A percentile compares a stretch with the other conserved stretches of the same genome.
Conservation (phyloP, 53 echinoderm and acorn worm genomes). For the Mesocentrotus franciscanus region DNA sequence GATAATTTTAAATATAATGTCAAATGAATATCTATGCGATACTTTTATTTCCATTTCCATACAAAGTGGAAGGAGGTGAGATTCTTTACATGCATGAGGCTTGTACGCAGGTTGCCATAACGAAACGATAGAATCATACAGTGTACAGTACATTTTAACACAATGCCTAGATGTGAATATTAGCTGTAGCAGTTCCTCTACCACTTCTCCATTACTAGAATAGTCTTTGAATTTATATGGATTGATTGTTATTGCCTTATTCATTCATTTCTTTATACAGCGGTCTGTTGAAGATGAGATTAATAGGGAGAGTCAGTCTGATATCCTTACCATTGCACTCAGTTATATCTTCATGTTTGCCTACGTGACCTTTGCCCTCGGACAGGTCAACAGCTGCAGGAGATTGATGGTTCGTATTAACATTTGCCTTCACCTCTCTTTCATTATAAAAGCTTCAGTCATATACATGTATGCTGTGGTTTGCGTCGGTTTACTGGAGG, state of each 20-base stretch:
- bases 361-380: conserved; percentile 93
- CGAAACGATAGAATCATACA: too few relatives aligned
- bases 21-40: too few relatives aligned
- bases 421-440: neutral
- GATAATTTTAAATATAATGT: too few relatives aligned
- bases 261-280: conserved; percentile 56
- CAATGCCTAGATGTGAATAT: too few relatives aligned
- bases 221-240: too few relatives aligned
- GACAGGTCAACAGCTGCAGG: conserved; percentile 76
- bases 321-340: conserved; percentile 87
- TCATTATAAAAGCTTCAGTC: neutral
- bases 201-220: too few relatives aligned
- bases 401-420: conserved; percentile 74
- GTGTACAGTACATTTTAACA: too few relatives aligned
- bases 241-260: neutral
- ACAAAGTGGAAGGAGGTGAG: too few relatives aligned
- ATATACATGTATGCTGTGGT: neutral
- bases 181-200: too few relatives aligned
- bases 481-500: neutral
- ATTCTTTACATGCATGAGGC: too few relatives aligned
- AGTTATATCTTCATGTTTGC: conserved; percentile 98
- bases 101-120: too few relatives aligned
- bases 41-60: too few relatives aligned
- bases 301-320: conserved; percentile 84
- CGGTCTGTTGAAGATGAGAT: conserved; percentile 98